phyloP scores from a whole-genome alignment of 2,888 invertebrate genomes.

The Pandemis heparana region DNA sequence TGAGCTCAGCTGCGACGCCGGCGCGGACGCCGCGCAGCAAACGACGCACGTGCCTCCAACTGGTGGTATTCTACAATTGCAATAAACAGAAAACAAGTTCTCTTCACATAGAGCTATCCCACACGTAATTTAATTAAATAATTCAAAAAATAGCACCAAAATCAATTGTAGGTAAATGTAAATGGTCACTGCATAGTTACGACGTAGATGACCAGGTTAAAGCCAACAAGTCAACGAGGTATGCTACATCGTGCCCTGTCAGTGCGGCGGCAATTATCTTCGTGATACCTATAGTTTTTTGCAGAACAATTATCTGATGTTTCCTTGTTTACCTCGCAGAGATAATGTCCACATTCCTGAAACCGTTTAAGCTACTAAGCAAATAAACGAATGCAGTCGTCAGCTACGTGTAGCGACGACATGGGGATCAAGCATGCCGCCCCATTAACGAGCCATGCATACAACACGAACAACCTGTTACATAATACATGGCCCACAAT shows the following conservation, averaged over 20 bases:
- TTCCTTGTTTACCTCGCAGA: constrained; percentile 53
- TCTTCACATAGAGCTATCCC: neutral
- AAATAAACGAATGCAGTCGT: constrained; percentile 56
- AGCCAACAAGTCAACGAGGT: constrained; percentile 11
- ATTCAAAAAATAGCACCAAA: neutral
- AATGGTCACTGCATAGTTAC: neutral
- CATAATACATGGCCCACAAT: constrained; percentile 30
- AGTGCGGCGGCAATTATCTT: constrained; percentile 18
- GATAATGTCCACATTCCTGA: constrained; percentile 60
- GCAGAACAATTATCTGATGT: constrained; percentile 50
- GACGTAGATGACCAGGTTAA: neutral
- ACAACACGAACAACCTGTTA: constrained; percentile 46
- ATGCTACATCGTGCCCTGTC: constrained; percentile 8
- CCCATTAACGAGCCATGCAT: constrained; percentile 48
- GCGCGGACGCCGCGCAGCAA: constrained; percentile 38
- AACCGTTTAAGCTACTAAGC: constrained; percentile 62
- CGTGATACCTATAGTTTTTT: constrained; percentile 46
- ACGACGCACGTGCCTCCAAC: neutral
- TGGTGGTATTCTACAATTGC: neutral
- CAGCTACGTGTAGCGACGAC: constrained; percentile 46
- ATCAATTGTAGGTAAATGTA: neutral
- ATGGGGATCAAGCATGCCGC: constrained; percentile 50
- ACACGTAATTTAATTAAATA: neutral
- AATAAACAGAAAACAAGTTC: neutral
- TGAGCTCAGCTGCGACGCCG: constrained; percentile 47